Base-by-base conservation (phyloP, 2,113 vertebrate genomes). In the Pollimyrus isidori region DNA sequence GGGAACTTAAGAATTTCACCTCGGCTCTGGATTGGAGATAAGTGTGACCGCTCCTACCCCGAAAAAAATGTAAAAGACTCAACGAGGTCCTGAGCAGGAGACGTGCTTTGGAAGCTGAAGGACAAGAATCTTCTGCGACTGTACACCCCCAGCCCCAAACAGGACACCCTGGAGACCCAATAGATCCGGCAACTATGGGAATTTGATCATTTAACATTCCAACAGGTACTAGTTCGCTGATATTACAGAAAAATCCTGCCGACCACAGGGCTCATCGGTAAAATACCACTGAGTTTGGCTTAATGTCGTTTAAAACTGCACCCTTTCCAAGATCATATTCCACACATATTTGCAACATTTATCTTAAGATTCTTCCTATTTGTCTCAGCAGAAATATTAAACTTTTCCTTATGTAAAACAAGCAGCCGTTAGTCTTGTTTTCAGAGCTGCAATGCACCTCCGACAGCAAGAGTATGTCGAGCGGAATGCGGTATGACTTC, bases 111-210 rank as follows among this genome's bases (percentile, higher is more conserved):
- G 73, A 80, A 80, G 73, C 73, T 42, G 35, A 19, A 91, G 87
- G 86, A 82, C 91, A 93, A 93, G 94, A 42, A 23, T 15, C 23
- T 26, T 89, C n/a, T 89, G 80, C 7, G 0, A n/a, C 56, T 84
- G 82, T 52, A 58, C 4, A 39, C 52, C n/a, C 53, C 62, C 87
- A 17, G 50, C 52, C 53, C 52, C 35, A 17, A 30, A 46, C 7
- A 10, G 26, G 73, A 42, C n/a, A 53, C 48, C 48, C 19, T n/a
- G 30, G 39, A 88, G 65, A 88, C 49, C 30, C 23, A 15, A 73
- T 15, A 42, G 62, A 69, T 17, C 45, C 45, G 19, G 9, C 42
- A 17, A 49, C n/a, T 15, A 19, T 15, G 50, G 17, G 85, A 6
- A 87, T 53, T 13, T 26, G 21, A 39, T 52, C 23, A 86, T n/a